Base-by-base conservation (phyloP, 1,140 invertebrate genomes). In the Vanessa atalanta region DNA sequence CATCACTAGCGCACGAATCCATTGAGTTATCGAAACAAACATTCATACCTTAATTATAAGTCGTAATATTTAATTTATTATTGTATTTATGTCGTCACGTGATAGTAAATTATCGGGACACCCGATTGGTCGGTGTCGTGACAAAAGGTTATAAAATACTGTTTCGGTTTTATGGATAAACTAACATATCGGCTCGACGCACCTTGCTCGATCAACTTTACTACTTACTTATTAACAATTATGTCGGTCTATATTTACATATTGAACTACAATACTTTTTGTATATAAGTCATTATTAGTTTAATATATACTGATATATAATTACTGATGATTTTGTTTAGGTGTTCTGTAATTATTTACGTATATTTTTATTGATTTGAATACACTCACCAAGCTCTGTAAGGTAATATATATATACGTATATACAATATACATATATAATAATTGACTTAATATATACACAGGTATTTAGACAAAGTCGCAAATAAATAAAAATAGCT, bases 111-210 rank as follows among this genome's bases (percentile, higher is more conserved):
- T 89, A 89, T 88, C 82, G 79, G 80, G 84, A 85, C 84, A 83
- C 85, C 86, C 84, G 82, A 90, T 88, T 86, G 87, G 53, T 8
- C 53, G 53, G 79, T 91, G 77, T 84, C 89, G 89, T 91, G 89
- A 90, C 86, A 86, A 89, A 82, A 79, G 74, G 63, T 74, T 81
- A 89, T 91, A 89, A 91, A 90, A 86, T 86, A 73, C 48, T 72
- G 48, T 65, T 75, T 75, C 76, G 75, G 80, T 79, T 76, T 87
- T 85, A 87, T 86, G 76, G 79, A 77, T 64, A 73, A 80, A 67
- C 77, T 81, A 81, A 86, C 61, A 47, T 73, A 74, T 57, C 53
- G 16, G 11, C 14, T 15, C 47, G 75, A 55, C 70, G 77, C 70
- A 70, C 80, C 80, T 79, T 85, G 81, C 73, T 73, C 68, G 64